These are phyloP conservation scores for Drosophila affinis DNA, from an alignment of 2,888 invertebrate genomes.

Conservation along the genomic window DNA sequence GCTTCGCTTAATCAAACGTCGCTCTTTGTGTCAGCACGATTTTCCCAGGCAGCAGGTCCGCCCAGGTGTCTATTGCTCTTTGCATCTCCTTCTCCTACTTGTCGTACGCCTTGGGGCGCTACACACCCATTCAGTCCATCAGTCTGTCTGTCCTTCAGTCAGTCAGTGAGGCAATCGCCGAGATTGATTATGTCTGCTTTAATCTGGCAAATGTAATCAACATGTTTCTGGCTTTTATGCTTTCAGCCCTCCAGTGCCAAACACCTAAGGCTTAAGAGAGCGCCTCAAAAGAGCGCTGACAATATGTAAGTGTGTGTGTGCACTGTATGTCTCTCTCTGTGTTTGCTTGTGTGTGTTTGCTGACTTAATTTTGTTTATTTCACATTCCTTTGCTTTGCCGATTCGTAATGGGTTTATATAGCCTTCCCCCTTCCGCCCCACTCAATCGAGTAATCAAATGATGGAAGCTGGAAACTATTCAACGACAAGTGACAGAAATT, in stretches of 20 bases:
- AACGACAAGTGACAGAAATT: not conserved
- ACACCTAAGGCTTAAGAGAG: slow-evolving; percentile 2
- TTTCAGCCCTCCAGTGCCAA: slow-evolving; percentile 4
- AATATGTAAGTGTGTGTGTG: slow-evolving; percentile 9
- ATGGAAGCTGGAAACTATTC: not conserved
- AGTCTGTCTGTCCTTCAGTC: slow-evolving; percentile 35
- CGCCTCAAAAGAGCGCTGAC: slow-evolving; percentile 13
- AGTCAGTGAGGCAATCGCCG: slow-evolving; percentile 56
- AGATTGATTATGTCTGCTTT: slow-evolving; percentile 73
- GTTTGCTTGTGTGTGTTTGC: slow-evolving; percentile 18
- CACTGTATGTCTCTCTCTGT: not conserved
- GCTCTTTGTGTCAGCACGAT: slow-evolving; percentile 73
- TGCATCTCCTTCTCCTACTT: not conserved
- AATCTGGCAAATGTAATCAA: slow-evolving; percentile 70
- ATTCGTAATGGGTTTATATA: slow-evolving; percentile 24
- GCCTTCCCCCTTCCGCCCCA: not conserved
- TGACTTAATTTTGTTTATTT: slow-evolving; percentile 51
- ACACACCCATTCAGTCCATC: slow-evolving; percentile 37
- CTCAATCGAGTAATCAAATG: not conserved
- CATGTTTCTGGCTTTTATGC: slow-evolving; percentile 48
- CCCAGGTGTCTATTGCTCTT: slow-evolving; percentile 31
- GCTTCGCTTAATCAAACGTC: slow-evolving; percentile 73
- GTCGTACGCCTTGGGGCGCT: slow-evolving; percentile 24
- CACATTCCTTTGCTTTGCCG: slow-evolving; percentile 15
- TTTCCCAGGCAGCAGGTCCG: slow-evolving; percentile 53